phyloP scores from a whole-genome alignment of 2,797 vertebrate genomes.

The Echeneis naucrates region DNA sequence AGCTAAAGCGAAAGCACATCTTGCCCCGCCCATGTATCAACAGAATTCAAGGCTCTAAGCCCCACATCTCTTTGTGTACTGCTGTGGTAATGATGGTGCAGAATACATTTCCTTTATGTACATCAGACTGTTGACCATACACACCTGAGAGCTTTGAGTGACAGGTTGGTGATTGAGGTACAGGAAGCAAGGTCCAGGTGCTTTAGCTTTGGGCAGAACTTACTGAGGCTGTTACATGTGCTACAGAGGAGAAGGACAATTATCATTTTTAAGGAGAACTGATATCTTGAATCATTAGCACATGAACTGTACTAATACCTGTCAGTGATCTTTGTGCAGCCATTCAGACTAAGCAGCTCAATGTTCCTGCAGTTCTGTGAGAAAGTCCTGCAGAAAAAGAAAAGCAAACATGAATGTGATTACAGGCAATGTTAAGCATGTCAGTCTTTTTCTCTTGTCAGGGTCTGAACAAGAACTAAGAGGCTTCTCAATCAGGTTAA shows the following conservation, averaged over 20 bases:
- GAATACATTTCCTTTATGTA: background rate
- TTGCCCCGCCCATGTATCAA: background rate
- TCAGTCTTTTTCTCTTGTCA: accelerated
- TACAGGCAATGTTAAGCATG: background rate
- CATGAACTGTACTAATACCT: conserved; percentile 81
- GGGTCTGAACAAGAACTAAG: background rate
- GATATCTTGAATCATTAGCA: background rate
- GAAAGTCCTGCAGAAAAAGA: conserved; percentile 88
- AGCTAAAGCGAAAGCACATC: background rate
- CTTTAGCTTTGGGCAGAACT: conserved; percentile 98
- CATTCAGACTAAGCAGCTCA: conserved; percentile 95
- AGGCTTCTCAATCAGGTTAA: background rate
- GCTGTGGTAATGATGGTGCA: background rate
- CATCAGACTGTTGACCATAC: conserved; percentile 25
- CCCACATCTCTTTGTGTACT: background rate
- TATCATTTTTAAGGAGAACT: background rate
- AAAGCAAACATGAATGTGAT: background rate
- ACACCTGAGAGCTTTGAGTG: conserved; percentile 97
- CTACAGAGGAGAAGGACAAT: conserved; percentile 76
- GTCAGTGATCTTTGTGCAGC: conserved; percentile 98
- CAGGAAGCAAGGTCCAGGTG: conserved; percentile 97
- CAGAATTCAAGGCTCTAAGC: background rate
- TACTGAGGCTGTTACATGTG: conserved; percentile 97
- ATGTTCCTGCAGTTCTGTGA: conserved; percentile 99
- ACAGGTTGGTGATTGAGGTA: conserved; percentile 98